These are phyloP conservation scores for Papilio elwesi DNA, from an alignment of 2,888 invertebrate genomes.

Conservation along the genomic window DNA sequence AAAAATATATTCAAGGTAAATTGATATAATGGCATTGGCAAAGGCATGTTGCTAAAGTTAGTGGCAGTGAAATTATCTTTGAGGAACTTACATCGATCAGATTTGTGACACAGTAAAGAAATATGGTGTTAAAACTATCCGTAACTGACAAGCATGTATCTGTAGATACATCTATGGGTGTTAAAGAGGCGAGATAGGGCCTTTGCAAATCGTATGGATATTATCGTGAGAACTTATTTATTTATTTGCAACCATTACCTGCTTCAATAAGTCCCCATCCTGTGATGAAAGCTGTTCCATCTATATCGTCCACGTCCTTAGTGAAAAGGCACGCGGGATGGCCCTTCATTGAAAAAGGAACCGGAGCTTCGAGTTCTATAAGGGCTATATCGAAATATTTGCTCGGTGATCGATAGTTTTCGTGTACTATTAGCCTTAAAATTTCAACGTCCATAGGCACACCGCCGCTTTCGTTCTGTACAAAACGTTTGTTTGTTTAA, in stretches of 20 bases:
- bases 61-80: too few species aligned
- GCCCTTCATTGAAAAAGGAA: constrained; percentile 43
- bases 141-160: too few species aligned
- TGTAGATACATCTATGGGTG: too few species aligned
- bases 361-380: constrained; percentile 42
- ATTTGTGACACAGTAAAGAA: too few species aligned
- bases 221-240: background rate
- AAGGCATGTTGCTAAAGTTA: too few species aligned
- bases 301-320: constrained; percentile 40
- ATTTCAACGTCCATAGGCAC: constrained; percentile 39
- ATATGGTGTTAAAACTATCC: background rate
- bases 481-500: too few species aligned
- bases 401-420: constrained; percentile 45
- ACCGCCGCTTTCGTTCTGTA: constrained; percentile 35
- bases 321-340: constrained; percentile 53
- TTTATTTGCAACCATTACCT: constrained; percentile 44
- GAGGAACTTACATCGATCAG: too few species aligned
- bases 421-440: constrained; percentile 44
- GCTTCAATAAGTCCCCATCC: constrained; percentile 53
- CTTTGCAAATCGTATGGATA: too few species aligned
- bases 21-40: too few species aligned
- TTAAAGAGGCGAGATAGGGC: too few species aligned
- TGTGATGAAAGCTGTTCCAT: constrained; percentile 48
- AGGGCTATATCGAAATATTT: constrained; percentile 50
- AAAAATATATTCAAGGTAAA: too few species aligned